Base-by-base conservation (phyloP, 2,888 invertebrate species). In the Prenolepis imparis region DNA sequence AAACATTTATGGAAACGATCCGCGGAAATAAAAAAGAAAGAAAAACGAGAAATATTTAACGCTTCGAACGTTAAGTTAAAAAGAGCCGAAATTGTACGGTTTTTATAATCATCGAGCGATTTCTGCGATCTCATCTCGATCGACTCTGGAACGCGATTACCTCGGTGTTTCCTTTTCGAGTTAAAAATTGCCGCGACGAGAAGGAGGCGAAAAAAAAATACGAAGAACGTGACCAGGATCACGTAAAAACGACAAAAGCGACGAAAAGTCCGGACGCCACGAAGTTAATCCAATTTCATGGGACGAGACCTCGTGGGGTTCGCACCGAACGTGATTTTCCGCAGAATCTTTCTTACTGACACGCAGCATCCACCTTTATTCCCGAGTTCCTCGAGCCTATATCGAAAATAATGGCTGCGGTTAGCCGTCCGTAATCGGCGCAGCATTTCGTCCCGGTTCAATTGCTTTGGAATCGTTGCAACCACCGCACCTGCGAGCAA, bases 341-440 rank as follows among this genome's bases (percentile, higher is more conserved):
- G n/a, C 28, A 52, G 63, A 72, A 59, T 48, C 57, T 73, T 81
- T 61, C 70, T 83, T 61, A 9, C 9, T 48, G 21, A 39, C 39
- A 36, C 57, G 24, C 66, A 59, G 11, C 66, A 63, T 52, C 55
- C 48, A 52, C 8, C 63, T 39, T 61, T 28, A 28, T 28, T 61
- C 78, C 66, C 84, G n/a, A 8, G n/a, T 52, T 8, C n/a, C n/a
- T 52, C 57, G 72, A 18, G 64, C 21, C 74, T 48, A 66, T 36
- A 84, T 87, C 68, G 82, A 80, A 77, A 84, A 86, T 87, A 90
- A 90, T 88, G 68, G 80, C 72, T 84, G 90, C 75, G 90, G 90
- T 90, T 86, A 85, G 86, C 86, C 83, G 63, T 36, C 44, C 64
- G 75, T 75, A 83, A 78, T 73, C 82, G 77, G 55, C 12, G 28